Conservation (phyloP, 2,797 vertebrate species). For the Arnoldichthys spilopterus region DNA sequence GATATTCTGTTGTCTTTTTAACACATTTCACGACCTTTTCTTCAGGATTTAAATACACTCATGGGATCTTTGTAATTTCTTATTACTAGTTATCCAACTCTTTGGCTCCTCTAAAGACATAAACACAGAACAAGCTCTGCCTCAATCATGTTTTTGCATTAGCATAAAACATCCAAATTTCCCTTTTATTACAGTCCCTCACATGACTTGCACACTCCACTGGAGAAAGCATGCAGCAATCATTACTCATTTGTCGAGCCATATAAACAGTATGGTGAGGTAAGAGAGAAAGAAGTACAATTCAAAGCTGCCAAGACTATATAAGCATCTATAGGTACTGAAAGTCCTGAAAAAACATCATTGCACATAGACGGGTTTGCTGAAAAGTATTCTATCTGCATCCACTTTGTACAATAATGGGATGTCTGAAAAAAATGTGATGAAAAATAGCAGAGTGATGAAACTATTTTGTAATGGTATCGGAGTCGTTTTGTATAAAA, state of each 20-base stretch:
- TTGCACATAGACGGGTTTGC: not conserved
- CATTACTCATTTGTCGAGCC: slow-evolving; percentile 41
- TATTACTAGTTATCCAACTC: slow-evolving; percentile 52
- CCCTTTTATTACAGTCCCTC: slow-evolving; percentile 48
- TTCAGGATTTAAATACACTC: not conserved
- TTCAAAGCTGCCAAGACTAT: slow-evolving; percentile 1
- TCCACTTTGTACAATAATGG: not conserved
- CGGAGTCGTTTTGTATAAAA: not conserved
- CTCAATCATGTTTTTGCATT: slow-evolving; percentile 60
- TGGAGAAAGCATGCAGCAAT: slow-evolving; percentile 52
- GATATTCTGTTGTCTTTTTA: not conserved
- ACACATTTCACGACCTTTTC: not conserved
- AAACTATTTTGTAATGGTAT: not conserved
- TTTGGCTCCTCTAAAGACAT: slow-evolving; percentile 51
- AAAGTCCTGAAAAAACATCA: not conserved
- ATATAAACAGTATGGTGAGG: slow-evolving; percentile 46
- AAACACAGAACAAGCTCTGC: slow-evolving; percentile 52
- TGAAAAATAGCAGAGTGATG: not conserved
- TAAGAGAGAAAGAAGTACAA: not conserved
- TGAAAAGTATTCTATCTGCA: slow-evolving; percentile 10
- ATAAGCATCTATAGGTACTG: not conserved
- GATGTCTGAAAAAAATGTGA: not conserved
- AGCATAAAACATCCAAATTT: slow-evolving; percentile 26
- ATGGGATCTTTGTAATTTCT: not conserved
- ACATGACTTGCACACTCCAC: slow-evolving; percentile 51